Evolutionary conservation across 2,888 invertebrate genomes (phyloP).

Genomic region (Rotaria sp.): DNA sequence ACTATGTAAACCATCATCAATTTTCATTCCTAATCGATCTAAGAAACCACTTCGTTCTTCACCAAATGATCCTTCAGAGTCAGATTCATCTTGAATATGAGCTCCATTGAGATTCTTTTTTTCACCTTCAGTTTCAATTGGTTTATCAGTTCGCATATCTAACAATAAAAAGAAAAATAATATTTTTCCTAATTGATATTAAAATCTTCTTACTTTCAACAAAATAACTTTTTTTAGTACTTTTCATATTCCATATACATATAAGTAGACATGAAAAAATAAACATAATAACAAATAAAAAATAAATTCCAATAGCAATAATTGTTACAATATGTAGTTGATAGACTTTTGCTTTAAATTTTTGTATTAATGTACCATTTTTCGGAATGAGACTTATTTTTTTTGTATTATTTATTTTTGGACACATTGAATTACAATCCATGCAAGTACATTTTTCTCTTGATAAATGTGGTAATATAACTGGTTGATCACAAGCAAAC

Average conservation of each 20-base stretch:
- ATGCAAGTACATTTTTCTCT: slow-evolving; percentile 35
- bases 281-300: background rate
- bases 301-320: background rate
- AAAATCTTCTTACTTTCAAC: background rate
- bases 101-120: background rate
- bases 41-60: background rate
- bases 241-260: background rate
- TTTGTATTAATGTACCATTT: background rate
- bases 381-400: background rate
- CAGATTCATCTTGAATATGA: background rate
- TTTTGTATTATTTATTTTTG: background rate
- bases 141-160: background rate
- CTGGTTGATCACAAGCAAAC: slow-evolving; percentile 35
- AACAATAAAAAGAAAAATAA: background rate
- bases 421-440: slow-evolving; percentile 25
- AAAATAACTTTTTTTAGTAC: background rate
- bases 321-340: background rate
- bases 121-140: background rate
- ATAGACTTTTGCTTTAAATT: background rate
- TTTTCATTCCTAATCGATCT: background rate
- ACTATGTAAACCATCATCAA: background rate
- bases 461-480: slow-evolving; percentile 13
- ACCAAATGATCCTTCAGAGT: background rate
- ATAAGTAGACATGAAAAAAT: background rate
- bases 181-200: background rate